These are phyloP conservation scores for Cotesia congregata DNA, from an alignment of 2,888 invertebrate species.

Conservation along the genomic window DNA sequence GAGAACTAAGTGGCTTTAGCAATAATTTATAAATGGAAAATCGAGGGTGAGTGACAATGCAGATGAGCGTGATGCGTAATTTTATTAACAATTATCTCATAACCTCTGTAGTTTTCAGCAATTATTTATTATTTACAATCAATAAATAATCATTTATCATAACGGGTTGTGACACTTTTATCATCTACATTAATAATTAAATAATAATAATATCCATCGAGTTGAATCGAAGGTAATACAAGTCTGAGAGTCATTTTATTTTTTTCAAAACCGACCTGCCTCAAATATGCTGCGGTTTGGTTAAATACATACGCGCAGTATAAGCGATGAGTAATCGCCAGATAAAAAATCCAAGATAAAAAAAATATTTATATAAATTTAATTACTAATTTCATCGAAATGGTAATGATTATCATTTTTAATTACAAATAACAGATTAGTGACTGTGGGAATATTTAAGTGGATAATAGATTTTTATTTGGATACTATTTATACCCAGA, in stretches of 20 bases:
- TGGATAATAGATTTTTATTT: too few species aligned
- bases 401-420: background rate
- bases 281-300: slow-evolving; percentile 53
- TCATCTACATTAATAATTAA: background rate
- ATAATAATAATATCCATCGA: background rate
- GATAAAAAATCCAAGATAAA: slow-evolving; percentile 10
- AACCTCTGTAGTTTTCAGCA: background rate
- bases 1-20: background rate
- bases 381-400: background rate
- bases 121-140: background rate
- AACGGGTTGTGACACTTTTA: background rate
- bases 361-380: background rate
- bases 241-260: slow-evolving; percentile 44
- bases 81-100: slow-evolving; percentile 2
- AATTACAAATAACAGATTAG: background rate
- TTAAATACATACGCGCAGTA: background rate
- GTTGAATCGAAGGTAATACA: slow-evolving; percentile 61
- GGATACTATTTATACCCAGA: too few species aligned
- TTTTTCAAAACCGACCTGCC: slow-evolving; percentile 62
- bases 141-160: slow-evolving; percentile 8
- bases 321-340: slow-evolving; percentile 4
- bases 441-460: too few species aligned
- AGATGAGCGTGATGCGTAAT: background rate
- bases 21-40: background rate
- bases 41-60: slow-evolving; percentile 28